These are phyloP conservation scores for Palaemon carinicauda DNA, from an alignment of 1,140 invertebrate species.

Conservation along the genomic window DNA sequence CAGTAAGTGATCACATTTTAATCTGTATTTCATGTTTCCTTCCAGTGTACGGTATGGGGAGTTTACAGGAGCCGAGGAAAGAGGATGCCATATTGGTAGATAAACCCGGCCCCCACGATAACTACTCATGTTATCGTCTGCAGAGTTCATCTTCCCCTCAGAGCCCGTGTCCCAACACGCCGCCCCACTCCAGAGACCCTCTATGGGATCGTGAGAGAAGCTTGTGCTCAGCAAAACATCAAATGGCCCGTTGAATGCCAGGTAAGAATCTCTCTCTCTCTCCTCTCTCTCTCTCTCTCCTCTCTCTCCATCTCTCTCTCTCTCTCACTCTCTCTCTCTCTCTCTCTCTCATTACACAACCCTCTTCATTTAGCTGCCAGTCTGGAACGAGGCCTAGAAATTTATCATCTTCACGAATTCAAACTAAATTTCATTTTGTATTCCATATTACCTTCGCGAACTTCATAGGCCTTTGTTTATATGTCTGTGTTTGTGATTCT, in stretches of 20 bases:
- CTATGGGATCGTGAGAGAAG: constrained; percentile 50
- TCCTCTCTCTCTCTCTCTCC: no score
- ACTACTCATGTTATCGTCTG: constrained; percentile 41
- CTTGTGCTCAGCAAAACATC: constrained; percentile 56
- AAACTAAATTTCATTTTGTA: no score
- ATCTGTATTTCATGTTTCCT: no score
- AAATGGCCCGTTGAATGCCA: constrained; percentile 59
- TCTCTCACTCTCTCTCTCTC: not conserved
- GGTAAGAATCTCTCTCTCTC: constrained; percentile 33
- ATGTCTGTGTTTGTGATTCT: no score
- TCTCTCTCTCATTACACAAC: not conserved
- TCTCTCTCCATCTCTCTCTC: not conserved
- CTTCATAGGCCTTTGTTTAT: no score
- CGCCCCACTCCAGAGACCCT: constrained; percentile 23
- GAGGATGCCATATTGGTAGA: constrained; percentile 28
- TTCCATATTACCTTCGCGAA: no score
- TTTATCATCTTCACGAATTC: no score
- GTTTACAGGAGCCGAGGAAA: constrained; percentile 36
- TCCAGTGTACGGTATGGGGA: constrained; percentile 32
- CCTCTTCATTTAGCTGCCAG: no score
- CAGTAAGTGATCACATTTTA: no score
- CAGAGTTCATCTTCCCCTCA: not conserved
- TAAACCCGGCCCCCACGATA: constrained; percentile 23
- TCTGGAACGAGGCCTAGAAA: no score
- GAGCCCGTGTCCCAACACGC: not conserved